Percentiles rank a stretch among this genome's conserved stretches.
phyloP scores from a whole-genome alignment of 2,797 vertebrate species.

The Eutrigla gurnardus region DNA sequence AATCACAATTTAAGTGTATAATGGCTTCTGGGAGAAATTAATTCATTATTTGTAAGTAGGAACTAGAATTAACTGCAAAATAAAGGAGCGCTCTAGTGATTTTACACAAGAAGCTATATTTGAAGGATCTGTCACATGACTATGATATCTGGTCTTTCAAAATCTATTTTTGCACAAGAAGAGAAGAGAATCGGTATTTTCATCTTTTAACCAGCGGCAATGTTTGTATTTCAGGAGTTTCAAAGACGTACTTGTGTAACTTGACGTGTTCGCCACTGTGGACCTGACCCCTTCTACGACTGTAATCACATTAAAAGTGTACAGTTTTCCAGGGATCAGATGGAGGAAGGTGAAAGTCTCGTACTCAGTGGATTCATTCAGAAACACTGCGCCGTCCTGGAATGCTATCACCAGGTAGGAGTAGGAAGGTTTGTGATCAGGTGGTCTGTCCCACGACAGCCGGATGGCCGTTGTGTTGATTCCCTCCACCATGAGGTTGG shows the following conservation, averaged over 20 bases:
- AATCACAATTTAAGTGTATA: background rate
- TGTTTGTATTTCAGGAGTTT: background rate
- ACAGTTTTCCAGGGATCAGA: slow-evolving; percentile 61
- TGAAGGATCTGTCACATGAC: no score
- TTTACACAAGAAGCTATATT: no score
- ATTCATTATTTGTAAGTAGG: background rate
- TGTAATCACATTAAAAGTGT: slow-evolving; percentile 66
- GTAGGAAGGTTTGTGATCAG: slow-evolving; percentile 58
- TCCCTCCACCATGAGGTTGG: slow-evolving; percentile 19
- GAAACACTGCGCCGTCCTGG: fast-evolving
- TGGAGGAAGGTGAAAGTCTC: slow-evolving; percentile 37
- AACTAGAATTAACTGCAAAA: background rate
- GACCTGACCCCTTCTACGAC: slow-evolving; percentile 56
- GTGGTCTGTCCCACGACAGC: slow-evolving; percentile 64
- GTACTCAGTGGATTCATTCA: fast-evolving
- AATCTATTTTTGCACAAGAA: no score
- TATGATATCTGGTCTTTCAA: background rate
- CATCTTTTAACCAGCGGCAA: background rate
- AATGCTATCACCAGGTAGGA: slow-evolving; percentile 55
- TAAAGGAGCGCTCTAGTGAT: background rate
- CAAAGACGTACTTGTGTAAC: slow-evolving; percentile 70
- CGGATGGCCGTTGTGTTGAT: slow-evolving; percentile 52
- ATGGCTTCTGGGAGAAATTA: background rate
- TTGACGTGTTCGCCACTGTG: fast-evolving
- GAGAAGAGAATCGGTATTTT: background rate